Base-by-base conservation (phyloP, 2,797 vertebrate species). In the Chiroxiphia lanceolata region DNA sequence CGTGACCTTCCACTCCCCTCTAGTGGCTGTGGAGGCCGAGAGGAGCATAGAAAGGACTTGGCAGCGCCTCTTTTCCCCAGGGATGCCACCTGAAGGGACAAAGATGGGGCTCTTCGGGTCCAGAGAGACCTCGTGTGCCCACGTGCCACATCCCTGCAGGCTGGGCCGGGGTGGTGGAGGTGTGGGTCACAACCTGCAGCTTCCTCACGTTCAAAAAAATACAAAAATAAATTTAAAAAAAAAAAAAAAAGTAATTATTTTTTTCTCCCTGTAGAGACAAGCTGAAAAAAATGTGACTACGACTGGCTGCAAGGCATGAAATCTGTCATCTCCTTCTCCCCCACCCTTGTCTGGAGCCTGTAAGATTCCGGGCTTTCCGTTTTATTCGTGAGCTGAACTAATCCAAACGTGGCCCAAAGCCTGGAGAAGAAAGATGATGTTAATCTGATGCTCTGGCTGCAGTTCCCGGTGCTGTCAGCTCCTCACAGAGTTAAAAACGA, bases 1-100 rank as follows among this genome's bases (percentile, higher is more conserved):
- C 57, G 5, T 40, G 67, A 87, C 95, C 89, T 94, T 97, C 68
- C 91, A 67, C 26, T 71, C 74, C 81, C 89, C 88, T 79, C 90
- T 95, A 94, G 93, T 34, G 92, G 95, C 27, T 91, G 25, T 36
- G 86, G 48, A 67, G 44, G 26, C 34, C 5, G 45, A 45, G 67
- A 59, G 40, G 40, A 81, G 22, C 47, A 22, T 1, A 7, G 22
- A 19, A 33, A 53, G 8, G 25, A 14, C 21, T 71, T 31, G 22
- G 36, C 25, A 3, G 17, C 22, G 20, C 17, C 14, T 78, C 2
- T 0, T 48, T 61, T 38, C 11, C 11, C 18, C 6, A 0, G 7
- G 17, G 44, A 15, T 45, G 51, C 34, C 36, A 11, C 29, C 38
- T 36, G 85, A 83, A 57, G 75, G 63, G 31, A 29, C 13, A 5